Evolutionary conservation across 1,140 invertebrate genomes (phyloP), one percentile per base, ranked within the genome.

Genomic region (Heliconius eleuchia): DNA sequence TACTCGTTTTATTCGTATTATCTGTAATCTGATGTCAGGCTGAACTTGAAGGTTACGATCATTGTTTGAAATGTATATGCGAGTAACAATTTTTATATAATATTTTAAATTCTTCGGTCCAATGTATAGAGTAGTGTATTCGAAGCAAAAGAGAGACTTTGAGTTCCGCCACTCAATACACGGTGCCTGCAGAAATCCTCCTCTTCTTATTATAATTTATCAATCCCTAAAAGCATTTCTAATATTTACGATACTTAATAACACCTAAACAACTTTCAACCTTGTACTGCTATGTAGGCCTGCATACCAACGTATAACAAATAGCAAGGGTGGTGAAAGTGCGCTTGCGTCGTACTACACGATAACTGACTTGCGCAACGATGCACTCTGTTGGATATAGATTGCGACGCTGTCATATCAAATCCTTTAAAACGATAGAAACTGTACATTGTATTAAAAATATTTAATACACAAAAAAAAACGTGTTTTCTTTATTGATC

Each of bases 11-110:
- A 34, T 19, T 72, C 55, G 27, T 75, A 34, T 80, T 80, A 80
- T 80, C 79, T 80, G 13, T 42, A 73, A 80, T 80, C 71, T 77
- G 76, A 73, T 39, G 76, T 30, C 70, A 77, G 13, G 39, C 27
- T 73, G 34, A 52, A 77, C 50, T 52, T 72, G 70, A 73, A 46
- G 74, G 57, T 60, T 46, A 46, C 42, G 42, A 46, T 46, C 42
- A 4, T 60, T 23, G 23, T 60, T 60, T 9, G 2, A 60, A 27
- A 60, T 60, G 3, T 11, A 23, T 60, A 19, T 19, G 5, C 1
- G 52, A 55, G n/a, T 60, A 46, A 16, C 16, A 7, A 6, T 13
- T 42, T 42, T 42, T 13, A 42, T 42, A 4, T 42, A 42, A 42
- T 13, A 42, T 18, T 3, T 50, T 50, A 50, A 50, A 0, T 50